Evolutionary conservation across 92 coral and sea anemone genomes (phyloP).

Genomic region (Blastomussa wellsi): DNA sequence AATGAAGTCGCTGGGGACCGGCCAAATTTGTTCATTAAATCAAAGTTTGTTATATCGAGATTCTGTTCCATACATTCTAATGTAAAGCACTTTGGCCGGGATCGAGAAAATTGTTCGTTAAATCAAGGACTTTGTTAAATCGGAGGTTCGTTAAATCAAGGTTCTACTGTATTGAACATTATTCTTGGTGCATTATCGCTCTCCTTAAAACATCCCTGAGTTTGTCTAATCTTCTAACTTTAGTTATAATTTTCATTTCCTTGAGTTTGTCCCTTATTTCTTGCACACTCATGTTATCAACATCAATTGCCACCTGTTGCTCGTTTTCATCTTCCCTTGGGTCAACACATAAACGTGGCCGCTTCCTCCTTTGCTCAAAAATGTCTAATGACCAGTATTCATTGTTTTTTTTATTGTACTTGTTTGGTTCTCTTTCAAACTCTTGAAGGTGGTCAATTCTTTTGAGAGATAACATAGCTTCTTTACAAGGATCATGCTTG

Average conservation of each 20-base stretch:
- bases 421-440: conserved; percentile 38
- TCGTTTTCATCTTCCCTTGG: conserved; percentile 34
- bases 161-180: no score
- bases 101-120: no score
- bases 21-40: no score
- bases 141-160: no score
- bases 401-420: conserved; percentile 24
- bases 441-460: conserved; percentile 50
- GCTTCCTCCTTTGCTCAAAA: conserved; percentile 41
- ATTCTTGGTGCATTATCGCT: background rate
- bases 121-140: no score
- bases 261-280: background rate
- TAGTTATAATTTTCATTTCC: background rate
- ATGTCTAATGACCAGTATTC: conserved; percentile 46
- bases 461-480: conserved; percentile 48
- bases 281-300: background rate
- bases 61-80: no score
- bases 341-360: conserved; percentile 26
- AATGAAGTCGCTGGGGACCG: no score
- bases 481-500: conserved; percentile 55
- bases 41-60: no score
- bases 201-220: background rate
- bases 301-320: background rate
- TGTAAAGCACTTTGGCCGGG: no score
- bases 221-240: background rate